Conservation (phyloP, 2,888 invertebrate species). For the Morpho helenor region DNA sequence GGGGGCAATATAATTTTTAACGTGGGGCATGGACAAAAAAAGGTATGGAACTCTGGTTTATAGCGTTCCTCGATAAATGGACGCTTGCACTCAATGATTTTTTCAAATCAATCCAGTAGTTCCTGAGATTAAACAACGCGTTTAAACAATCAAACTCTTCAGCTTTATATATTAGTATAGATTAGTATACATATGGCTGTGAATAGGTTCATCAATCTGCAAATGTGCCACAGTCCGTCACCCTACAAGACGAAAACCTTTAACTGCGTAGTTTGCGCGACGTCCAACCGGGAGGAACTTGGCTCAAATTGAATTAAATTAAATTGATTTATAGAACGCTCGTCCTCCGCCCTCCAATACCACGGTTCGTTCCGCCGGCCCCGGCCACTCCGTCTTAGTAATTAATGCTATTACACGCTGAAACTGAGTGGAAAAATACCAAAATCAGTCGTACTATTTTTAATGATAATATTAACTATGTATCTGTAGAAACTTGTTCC, state of each 20-base stretch:
- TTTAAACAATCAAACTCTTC: too few species aligned
- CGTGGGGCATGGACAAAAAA: too few species aligned
- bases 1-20: too few species aligned
- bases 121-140: too few species aligned
- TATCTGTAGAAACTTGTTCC: not conserved
- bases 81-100: too few species aligned
- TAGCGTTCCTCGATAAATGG: too few species aligned
- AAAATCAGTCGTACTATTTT: conserved; percentile 15
- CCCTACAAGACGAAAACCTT: not conserved
- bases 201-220: too few species aligned
- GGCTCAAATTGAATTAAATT: conserved; percentile 75
- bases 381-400: conserved; percentile 49
- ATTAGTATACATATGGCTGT: too few species aligned
- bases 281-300: conserved; percentile 58
- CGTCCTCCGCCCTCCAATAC: conserved; percentile 46
- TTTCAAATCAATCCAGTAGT: too few species aligned
- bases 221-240: too few species aligned
- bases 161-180: too few species aligned
- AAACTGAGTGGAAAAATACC: conserved; percentile 60
- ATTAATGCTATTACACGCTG: conserved; percentile 73
- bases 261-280: conserved; percentile 54
- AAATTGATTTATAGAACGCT: conserved; percentile 75
- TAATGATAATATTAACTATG: conserved; percentile 3
- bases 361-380: conserved; percentile 45
- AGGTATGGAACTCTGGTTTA: too few species aligned